Percentiles rank a stretch among this genome's conserved stretches.
These are phyloP conservation scores for Temnothorax ravouxi DNA, from an alignment of 2,888 invertebrate species.

Conservation along the genomic window DNA sequence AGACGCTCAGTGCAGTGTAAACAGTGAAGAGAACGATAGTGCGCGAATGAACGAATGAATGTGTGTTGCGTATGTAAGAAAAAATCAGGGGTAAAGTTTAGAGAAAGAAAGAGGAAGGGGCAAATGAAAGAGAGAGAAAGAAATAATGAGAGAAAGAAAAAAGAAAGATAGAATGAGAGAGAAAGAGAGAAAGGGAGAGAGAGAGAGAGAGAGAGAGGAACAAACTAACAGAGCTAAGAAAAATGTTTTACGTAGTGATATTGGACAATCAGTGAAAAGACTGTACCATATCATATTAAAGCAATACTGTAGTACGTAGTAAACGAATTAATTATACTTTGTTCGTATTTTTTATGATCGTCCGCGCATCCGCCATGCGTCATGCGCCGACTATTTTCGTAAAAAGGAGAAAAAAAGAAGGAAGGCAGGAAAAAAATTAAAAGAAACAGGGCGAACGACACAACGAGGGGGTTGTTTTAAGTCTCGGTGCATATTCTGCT, in stretches of 20 bases:
- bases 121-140: constrained; percentile 32
- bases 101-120: background rate
- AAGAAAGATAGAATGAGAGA: background rate
- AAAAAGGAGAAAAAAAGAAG: background rate
- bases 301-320: constrained; percentile 83
- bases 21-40: constrained; percentile 66
- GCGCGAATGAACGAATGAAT: constrained; percentile 56
- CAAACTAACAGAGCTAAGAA: constrained; percentile 63
- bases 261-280: constrained; percentile 87
- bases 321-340: constrained; percentile 74
- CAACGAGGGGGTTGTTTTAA: constrained; percentile 22
- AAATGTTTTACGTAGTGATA: constrained; percentile 84
- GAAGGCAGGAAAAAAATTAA: background rate
- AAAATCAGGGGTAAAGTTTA: background rate
- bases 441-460: constrained; percentile 10
- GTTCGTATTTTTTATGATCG: constrained; percentile 70
- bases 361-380: constrained; percentile 61
- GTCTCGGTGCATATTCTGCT: constrained; percentile 29
- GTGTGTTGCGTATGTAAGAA: constrained; percentile 35
- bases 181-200: background rate
- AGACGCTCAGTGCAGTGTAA: constrained; percentile 78
- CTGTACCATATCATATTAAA: constrained; percentile 86
- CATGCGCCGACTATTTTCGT: constrained; percentile 51
- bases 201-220: constrained; percentile 59
- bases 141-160: constrained; percentile 47